Evolutionary conservation across 2,113 vertebrate species (phyloP).

Genomic region (Butastur rufipennis): DNA sequence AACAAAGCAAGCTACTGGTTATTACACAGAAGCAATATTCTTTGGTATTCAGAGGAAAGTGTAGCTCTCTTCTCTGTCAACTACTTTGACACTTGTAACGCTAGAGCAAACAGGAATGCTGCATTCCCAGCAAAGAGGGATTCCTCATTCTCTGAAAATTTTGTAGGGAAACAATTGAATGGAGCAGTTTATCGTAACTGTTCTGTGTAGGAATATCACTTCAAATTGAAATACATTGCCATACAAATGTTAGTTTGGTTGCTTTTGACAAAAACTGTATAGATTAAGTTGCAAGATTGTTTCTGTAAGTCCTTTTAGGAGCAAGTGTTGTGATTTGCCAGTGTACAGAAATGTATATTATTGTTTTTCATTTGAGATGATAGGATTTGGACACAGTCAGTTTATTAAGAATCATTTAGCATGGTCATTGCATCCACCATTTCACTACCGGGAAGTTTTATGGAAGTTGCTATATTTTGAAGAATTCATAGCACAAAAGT

Average conservation of each 20-base stretch:
- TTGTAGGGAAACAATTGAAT: neutral
- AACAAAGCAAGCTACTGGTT: neutral
- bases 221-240: neutral
- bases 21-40: neutral
- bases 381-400: neutral
- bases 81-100: accelerated
- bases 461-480: neutral
- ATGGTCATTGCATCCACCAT: neutral
- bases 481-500: neutral
- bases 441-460: neutral
- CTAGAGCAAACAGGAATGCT: neutral
- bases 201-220: neutral
- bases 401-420: neutral
- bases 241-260: neutral
- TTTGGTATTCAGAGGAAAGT: neutral
- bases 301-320: neutral
- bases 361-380: neutral
- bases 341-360: neutral
- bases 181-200: neutral
- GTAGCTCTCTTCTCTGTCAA: neutral
- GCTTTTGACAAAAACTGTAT: neutral
- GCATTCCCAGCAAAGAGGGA: neutral
- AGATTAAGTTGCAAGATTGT: neutral
- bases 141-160: neutral
- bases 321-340: neutral